Base-by-base conservation (phyloP, 2,888 invertebrate genomes). In the Drosophila emarginata region DNA sequence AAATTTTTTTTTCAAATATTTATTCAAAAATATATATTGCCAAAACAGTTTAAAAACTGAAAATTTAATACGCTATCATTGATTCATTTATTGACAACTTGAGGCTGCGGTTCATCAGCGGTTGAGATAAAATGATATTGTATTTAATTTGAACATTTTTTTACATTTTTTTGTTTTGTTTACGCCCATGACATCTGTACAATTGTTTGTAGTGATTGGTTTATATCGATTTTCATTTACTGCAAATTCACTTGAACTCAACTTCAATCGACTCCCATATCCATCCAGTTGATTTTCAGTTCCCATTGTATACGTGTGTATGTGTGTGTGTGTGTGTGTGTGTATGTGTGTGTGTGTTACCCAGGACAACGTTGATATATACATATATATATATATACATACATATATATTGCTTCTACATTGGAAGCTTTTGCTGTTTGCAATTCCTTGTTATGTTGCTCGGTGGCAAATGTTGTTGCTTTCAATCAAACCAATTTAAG, bases 211-310 rank as follows among this genome's bases (percentile, higher is more conserved):
- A 23, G 52, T 52, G 52, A 26, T 28, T 45, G 45, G 45, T 21
- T 45, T 45, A 45, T 45, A 52, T 26, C 26, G 26, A 28, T 52
- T 52, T 26, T 28, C 52, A 52, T 26, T 52, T 52, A 52, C 26
- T 23, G 52, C 52, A 28, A 28, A 23, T 26, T 52, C 11, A 52
- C 23, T 52, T 45, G 26, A 52, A 52, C 26, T 52, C 26, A 26
- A 14, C 23, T 26, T 23, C 52, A 52, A 52, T 52, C 52, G 52
- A 52, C 23, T 26, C 1, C 52, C 23, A 28, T n/a, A 64, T n/a
- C 62, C 61, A 28, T 59, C 67, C 36, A 21, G 50, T 65, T 23
- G 21, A 51, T 28, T 6, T n/a, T n/a, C n/a, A n/a, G n/a, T n/a
- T n/a, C n/a, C n/a, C 5, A 28, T 28, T 28, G 28, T 28, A 6